Evolutionary conservation across 2,797 vertebrate genomes (phyloP).

Genomic region (Parauchenoglanis punctatus): DNA sequence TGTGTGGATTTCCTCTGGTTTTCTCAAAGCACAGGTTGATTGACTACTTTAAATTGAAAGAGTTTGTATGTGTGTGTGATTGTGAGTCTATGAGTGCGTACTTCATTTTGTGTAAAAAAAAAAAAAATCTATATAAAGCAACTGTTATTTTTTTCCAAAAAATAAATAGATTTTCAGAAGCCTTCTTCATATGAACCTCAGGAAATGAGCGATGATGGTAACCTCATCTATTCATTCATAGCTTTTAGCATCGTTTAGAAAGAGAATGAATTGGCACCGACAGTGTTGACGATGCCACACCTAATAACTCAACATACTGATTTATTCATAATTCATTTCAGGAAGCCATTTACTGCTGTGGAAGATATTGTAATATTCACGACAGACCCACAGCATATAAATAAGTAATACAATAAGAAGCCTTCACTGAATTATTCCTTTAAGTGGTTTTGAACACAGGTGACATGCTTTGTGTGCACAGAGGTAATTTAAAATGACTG

Average conservation of each 20-base stretch:
- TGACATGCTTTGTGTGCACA: constrained; percentile 64
- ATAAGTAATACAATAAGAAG: constrained; percentile 71
- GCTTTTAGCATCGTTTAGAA: constrained; percentile 7
- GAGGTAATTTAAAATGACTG: constrained; percentile 53
- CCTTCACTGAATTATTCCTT: constrained; percentile 65
- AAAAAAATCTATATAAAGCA: not conserved
- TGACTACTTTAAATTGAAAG: not conserved
- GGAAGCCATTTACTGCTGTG: constrained; percentile 74
- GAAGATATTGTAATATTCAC: constrained; percentile 80
- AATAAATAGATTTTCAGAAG: not conserved
- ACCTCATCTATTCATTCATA: constrained; percentile 1
- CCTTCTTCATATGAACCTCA: not conserved
- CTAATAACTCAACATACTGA: constrained; percentile 75
- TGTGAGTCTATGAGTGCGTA: not conserved
- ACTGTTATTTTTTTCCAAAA: not conserved
- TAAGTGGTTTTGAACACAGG: constrained; percentile 67
- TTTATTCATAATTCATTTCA: constrained; percentile 77
- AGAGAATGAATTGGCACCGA: constrained; percentile 54
- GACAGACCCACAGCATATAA: constrained; percentile 75
- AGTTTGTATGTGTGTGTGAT: not conserved
- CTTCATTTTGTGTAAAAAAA: not conserved
- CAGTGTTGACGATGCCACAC: constrained; percentile 71
- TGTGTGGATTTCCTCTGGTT: not conserved
- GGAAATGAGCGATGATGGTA: not conserved
- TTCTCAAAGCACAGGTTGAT: not conserved